Conservation (phyloP, 2,113 vertebrate genomes). For the Typhlomys cinereus region DNA sequence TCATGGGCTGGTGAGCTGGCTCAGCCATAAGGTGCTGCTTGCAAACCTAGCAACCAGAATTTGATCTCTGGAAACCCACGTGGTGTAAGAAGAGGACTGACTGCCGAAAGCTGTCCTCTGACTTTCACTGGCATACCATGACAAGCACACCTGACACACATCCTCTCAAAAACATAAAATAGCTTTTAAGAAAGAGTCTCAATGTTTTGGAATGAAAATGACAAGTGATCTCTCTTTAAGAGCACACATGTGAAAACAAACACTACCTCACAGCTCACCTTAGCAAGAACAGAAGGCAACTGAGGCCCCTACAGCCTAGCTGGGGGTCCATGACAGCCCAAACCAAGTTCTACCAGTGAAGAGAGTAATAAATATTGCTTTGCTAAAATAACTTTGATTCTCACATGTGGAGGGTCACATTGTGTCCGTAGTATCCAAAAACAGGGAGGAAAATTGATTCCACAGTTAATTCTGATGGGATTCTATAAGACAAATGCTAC, state of each 20-base stretch:
- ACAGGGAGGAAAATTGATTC: background rate
- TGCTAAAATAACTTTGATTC: background rate
- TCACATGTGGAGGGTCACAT: background rate
- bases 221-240: background rate
- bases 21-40: no score
- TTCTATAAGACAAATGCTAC: constrained; percentile 73
- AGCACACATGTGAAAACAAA: background rate
- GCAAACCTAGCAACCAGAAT: no score
- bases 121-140: no score
- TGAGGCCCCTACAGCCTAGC: background rate
- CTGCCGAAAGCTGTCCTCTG: no score
- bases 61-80: no score
- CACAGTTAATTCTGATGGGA: background rate
- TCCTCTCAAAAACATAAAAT: no score
- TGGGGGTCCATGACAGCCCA: background rate
- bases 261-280: background rate
- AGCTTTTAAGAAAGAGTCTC: no score
- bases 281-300: background rate
- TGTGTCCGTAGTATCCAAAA: background rate
- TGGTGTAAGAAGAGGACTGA: no score
- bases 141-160: no score
- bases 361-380: background rate
- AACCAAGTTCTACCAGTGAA: background rate
- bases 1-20: no score
- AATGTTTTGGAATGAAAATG: background rate